phyloP scores from a whole-genome alignment of 2,113 vertebrate genomes.

The Cacatua alba region DNA sequence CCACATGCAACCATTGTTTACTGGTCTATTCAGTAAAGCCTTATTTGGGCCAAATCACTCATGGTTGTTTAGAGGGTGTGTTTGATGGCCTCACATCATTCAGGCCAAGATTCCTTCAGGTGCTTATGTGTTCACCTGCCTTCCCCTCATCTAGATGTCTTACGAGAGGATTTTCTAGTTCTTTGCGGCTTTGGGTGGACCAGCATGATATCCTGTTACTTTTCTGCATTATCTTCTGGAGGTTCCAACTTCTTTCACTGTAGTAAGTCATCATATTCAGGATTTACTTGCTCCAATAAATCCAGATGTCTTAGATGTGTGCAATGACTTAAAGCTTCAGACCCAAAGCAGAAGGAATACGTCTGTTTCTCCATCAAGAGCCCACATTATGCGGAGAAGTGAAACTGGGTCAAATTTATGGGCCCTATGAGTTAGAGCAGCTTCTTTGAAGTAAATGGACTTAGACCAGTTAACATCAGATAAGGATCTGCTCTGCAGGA shows the following conservation, averaged over 20 bases:
- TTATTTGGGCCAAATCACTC: not conserved
- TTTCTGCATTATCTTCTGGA: not conserved
- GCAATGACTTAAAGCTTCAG: not conserved
- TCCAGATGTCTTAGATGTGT: not conserved
- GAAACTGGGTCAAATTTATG: slow-evolving; percentile 48
- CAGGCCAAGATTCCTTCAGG: not conserved
- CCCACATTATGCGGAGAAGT: not conserved
- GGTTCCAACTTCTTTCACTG: not conserved
- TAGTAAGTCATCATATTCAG: not conserved
- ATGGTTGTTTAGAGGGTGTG: not conserved
- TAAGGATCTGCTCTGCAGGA: slow-evolving; percentile 20
- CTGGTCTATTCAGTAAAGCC: not conserved
- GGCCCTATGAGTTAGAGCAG: not conserved
- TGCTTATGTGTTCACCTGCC: not conserved
- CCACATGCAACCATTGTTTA: not conserved
- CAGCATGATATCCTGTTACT: not conserved
- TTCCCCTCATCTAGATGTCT: not conserved
- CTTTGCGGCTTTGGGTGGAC: not conserved
- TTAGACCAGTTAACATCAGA: slow-evolving; percentile 23
- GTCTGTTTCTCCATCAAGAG: not conserved
- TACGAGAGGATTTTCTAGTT: not conserved
- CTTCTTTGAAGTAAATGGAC: slow-evolving; percentile 42
- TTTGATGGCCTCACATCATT: not conserved
- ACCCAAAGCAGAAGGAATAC: not conserved
- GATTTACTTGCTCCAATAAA: not conserved